Percentiles rank a stretch among this genome's conserved stretches.
phyloP scores from a whole-genome alignment of 2,888 invertebrate genomes.

The Masnerella sp. region DNA sequence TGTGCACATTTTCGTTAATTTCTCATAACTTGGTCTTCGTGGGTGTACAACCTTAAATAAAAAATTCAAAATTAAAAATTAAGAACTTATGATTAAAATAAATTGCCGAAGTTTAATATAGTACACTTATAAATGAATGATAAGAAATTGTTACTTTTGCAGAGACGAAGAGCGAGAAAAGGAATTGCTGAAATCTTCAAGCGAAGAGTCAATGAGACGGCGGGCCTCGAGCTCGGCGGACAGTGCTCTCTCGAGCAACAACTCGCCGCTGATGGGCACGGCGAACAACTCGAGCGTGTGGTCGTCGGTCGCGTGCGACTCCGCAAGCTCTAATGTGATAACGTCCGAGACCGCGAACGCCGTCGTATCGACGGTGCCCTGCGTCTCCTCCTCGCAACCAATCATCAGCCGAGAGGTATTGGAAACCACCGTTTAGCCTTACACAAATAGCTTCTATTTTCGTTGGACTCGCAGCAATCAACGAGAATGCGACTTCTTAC shows the following conservation, averaged over 20 bases:
- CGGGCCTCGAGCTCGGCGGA: conserved; percentile 82
- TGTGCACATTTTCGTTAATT: no score
- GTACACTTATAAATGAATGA: no score
- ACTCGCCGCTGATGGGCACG: conserved; percentile 76
- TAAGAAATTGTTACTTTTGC: conserved; percentile 56
- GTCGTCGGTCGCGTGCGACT: conserved; percentile 76
- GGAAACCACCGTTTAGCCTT: conserved; percentile 83
- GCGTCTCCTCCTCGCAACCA: conserved; percentile 73
- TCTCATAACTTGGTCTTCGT: no score
- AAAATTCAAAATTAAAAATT: no score
- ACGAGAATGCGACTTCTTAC: conserved; percentile 52
- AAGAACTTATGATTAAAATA: no score
- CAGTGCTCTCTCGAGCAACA: conserved; percentile 80
- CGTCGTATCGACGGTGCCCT: conserved; percentile 73
- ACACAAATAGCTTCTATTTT: conserved; percentile 54
- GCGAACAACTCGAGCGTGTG: conserved; percentile 71
- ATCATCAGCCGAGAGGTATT: conserved; percentile 82
- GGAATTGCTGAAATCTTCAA: conserved; percentile 81
- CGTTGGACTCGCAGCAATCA: conserved; percentile 53
- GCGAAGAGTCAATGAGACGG: conserved; percentile 81
- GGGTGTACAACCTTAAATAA: no score
- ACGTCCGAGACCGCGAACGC: conserved; percentile 67
- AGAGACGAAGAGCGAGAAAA: conserved; percentile 84
- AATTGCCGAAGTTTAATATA: no score
- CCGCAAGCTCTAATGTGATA: conserved; percentile 63